These are phyloP conservation scores for Acanthiza pusilla DNA, from an alignment of 2,797 vertebrate species.

Conservation along the genomic window DNA sequence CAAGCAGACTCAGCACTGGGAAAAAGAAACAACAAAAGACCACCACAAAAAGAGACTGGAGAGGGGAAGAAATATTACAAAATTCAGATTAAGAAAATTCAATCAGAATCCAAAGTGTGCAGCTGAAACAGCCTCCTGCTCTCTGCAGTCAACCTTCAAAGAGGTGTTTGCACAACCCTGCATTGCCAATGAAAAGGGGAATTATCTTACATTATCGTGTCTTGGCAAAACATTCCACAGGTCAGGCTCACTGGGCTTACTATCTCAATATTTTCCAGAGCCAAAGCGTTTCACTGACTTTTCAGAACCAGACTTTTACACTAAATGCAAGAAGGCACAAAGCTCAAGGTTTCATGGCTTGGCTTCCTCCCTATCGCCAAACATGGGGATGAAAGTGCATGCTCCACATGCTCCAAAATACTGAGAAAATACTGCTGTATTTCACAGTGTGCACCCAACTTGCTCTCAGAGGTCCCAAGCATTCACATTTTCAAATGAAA, in stretches of 20 bases:
- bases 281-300: background rate
- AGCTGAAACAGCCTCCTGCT: background rate
- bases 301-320: background rate
- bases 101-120: background rate
- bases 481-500: background rate
- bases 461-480: background rate
- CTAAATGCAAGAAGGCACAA: background rate
- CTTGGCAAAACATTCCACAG: background rate
- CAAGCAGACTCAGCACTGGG: background rate
- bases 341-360: background rate
- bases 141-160: background rate
- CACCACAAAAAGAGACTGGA: background rate
- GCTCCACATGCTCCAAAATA: background rate
- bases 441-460: background rate
- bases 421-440: background rate
- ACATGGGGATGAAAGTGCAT: background rate
- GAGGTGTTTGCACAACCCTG: background rate
- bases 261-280: background rate
- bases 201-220: background rate
- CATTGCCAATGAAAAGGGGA: background rate
- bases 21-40: background rate
- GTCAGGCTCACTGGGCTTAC: background rate
- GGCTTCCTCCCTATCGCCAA: background rate
- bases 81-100: background rate
- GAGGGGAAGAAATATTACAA: background rate